Percentiles rank a stretch among this genome's conserved stretches.
Conservation (phyloP, 2,113 vertebrate species). For the Gymnobelideus leadbeateri region DNA sequence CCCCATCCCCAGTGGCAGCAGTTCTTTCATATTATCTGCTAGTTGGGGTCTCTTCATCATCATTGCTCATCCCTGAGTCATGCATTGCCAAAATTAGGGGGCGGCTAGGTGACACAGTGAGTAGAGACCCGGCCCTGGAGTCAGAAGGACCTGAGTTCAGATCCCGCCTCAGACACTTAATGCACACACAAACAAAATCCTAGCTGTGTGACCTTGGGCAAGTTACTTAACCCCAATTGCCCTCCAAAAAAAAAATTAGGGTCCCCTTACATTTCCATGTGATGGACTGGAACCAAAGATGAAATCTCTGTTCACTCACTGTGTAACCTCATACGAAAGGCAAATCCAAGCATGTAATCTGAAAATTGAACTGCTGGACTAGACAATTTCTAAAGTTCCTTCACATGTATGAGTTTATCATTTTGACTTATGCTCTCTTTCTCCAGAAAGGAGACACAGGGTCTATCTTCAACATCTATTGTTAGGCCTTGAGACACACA, state of each 20-base stretch:
- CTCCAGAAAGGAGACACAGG: not conserved
- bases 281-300: not conserved
- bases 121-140: no score
- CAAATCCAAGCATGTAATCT: not conserved
- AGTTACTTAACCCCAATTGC: no score
- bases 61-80: not conserved
- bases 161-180: no score
- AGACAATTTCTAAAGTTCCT: not conserved
- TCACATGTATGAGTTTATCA: not conserved
- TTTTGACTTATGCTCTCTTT: not conserved
- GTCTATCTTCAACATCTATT: not conserved
- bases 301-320: not conserved
- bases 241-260: no score
- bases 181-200: no score
- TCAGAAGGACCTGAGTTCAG: no score
- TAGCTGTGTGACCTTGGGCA: no score
- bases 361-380: not conserved
- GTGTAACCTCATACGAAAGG: not conserved
- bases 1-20: not conserved
- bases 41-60: not conserved
- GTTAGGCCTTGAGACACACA: not conserved
- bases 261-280: not conserved
- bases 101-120: no score
- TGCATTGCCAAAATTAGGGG: not conserved
- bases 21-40: not conserved